A percentile compares a stretch with the other conserved stretches of the same genome.
These are phyloP conservation scores for Odontesthes bonariensis DNA, from an alignment of 2,113 vertebrate species.

Conservation along the genomic window DNA sequence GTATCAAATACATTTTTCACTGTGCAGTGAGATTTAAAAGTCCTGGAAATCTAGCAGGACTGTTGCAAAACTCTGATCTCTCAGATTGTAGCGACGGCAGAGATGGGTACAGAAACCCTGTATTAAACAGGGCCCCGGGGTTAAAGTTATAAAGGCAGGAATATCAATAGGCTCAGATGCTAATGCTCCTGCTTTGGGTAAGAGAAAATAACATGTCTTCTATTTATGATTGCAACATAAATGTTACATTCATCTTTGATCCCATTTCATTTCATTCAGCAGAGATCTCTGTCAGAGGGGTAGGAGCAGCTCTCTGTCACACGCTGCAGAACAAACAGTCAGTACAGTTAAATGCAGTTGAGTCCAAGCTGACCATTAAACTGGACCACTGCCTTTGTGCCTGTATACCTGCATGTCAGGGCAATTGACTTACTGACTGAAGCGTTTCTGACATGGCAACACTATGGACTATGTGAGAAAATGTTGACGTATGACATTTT, in stretches of 20 bases:
- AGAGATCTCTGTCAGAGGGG: too few relatives aligned
- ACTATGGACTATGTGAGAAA: too few relatives aligned
- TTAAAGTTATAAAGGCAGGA: neutral
- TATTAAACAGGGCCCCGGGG: neutral
- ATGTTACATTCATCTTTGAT: neutral
- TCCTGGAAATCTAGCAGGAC: neutral
- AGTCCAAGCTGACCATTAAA: too few relatives aligned
- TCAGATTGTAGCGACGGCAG: neutral
- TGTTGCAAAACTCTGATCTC: neutral
- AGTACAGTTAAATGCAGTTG: too few relatives aligned
- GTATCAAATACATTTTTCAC: neutral
- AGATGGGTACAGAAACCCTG: neutral
- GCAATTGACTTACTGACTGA: too few relatives aligned
- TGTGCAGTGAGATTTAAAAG: neutral
- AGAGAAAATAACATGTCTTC: neutral
- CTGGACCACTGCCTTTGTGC: too few relatives aligned
- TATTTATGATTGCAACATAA: neutral
- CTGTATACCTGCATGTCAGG: too few relatives aligned
- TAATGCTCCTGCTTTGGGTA: neutral
- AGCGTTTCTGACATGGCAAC: too few relatives aligned
- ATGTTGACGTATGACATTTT: too few relatives aligned
- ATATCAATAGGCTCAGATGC: neutral
- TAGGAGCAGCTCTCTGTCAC: too few relatives aligned
- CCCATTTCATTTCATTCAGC: too few relatives aligned
- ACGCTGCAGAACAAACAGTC: too few relatives aligned